These are phyloP conservation scores for Nipponia nippon DNA, from an alignment of 2,113 vertebrate genomes.

Conservation along the genomic window DNA sequence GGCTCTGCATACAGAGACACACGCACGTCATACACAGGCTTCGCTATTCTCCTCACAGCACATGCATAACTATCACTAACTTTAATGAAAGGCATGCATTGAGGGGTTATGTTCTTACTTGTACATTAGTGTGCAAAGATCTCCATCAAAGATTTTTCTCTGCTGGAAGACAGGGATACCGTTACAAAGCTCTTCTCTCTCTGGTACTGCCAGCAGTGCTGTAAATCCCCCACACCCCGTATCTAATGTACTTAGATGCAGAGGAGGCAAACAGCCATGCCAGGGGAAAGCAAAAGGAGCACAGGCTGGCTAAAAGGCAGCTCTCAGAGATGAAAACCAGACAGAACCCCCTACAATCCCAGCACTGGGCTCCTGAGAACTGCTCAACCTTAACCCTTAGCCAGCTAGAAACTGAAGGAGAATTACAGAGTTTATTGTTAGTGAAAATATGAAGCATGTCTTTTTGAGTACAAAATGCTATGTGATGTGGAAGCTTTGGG, in stretches of 20 bases:
- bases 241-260: slow-evolving; percentile 45
- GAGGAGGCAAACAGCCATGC: background rate
- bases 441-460: background rate
- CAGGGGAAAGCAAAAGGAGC: background rate
- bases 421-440: background rate
- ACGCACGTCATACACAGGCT: background rate
- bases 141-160: slow-evolving; percentile 32
- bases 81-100: background rate
- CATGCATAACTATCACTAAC: background rate
- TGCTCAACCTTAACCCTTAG: background rate
- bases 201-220: slow-evolving; percentile 18
- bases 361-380: background rate
- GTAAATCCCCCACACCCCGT: slow-evolving; percentile 28
- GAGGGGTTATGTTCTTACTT: slow-evolving; percentile 10
- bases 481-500: background rate
- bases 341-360: background rate
- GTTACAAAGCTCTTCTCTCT: slow-evolving; percentile 45
- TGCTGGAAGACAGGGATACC: slow-evolving; percentile 3
- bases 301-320: background rate
- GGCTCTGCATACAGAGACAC: background rate
- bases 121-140: slow-evolving; percentile 10
- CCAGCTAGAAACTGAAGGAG: background rate
- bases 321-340: slow-evolving; percentile 7
- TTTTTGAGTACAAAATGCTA: background rate
- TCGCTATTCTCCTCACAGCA: background rate